Evolutionary conservation across 2,888 invertebrate genomes (phyloP).

Genomic region (Protonemura montana): DNA sequence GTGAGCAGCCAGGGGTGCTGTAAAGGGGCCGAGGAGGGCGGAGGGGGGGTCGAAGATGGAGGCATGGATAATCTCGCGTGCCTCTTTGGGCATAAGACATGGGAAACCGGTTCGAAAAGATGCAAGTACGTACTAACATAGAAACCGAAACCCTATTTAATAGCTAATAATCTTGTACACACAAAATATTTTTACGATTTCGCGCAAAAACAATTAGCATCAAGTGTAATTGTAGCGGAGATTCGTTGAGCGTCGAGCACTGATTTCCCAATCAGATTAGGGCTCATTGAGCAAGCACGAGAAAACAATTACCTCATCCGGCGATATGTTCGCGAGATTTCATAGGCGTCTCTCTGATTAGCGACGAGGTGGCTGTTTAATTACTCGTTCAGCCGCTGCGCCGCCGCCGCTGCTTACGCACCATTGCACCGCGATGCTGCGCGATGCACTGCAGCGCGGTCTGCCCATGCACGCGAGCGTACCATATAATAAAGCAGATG

Average conservation of each 20-base stretch:
- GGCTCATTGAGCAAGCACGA: not conserved
- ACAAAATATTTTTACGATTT: not conserved
- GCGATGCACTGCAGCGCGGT: not conserved
- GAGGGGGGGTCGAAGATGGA: not conserved
- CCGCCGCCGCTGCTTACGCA: not conserved
- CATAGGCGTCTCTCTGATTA: conserved; percentile 3
- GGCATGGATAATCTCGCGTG: conserved; percentile 26
- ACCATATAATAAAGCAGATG: conserved; percentile 19
- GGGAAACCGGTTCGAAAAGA: conserved; percentile 26
- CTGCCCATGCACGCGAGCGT: not conserved
- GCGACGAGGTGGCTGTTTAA: not conserved
- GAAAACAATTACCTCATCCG: not conserved
- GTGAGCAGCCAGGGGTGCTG: not conserved
- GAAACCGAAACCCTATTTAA: conserved; percentile 25
- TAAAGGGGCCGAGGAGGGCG: not conserved
- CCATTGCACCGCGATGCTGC: not conserved
- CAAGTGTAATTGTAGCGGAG: not conserved
- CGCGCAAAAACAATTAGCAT: conserved; percentile 13
- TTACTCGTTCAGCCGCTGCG: not conserved
- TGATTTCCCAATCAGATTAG: not conserved
- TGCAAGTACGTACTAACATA: conserved; percentile 22
- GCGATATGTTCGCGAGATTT: not conserved
- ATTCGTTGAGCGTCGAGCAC: not conserved
- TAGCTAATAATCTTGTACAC: conserved; percentile 27
- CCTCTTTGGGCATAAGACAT: conserved; percentile 22